Evolutionary conservation across 2,797 vertebrate species (phyloP).

Genomic region (Serranus cabrilla): DNA sequence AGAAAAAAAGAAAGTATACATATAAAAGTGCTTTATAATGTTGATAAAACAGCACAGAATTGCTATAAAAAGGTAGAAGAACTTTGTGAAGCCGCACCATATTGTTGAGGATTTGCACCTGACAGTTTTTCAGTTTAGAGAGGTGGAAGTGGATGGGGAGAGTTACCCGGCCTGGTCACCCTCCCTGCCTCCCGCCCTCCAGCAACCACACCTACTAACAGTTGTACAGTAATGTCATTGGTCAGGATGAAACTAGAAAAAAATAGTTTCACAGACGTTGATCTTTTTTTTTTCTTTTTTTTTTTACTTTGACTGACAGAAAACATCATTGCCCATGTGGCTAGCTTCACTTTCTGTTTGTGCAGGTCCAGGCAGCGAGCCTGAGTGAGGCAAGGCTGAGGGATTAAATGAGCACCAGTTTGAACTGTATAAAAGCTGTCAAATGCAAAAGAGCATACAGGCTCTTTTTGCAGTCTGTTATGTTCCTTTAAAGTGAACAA

Average conservation of each 20-base stretch:
- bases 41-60: conserved; percentile 89
- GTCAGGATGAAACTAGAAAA: conserved; percentile 84
- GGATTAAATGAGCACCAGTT: conserved; percentile 92
- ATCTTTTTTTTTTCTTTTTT: conserved; percentile 67
- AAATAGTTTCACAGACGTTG: conserved; percentile 87
- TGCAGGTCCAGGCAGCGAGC: conserved; percentile 81
- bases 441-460: conserved; percentile 77
- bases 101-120: conserved; percentile 86
- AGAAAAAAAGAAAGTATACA: conserved; percentile 82
- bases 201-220: conserved; percentile 73
- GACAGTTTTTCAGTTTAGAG: conserved; percentile 83
- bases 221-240: conserved; percentile 89
- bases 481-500: conserved; percentile 48
- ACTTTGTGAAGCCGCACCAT: conserved; percentile 89
- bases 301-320: conserved; percentile 80
- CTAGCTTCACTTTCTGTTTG: conserved; percentile 83
- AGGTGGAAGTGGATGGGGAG: conserved; percentile 68
- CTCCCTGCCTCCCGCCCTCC: conserved; percentile 53
- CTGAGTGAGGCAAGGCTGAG: conserved; percentile 83
- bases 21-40: conserved; percentile 90
- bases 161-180: conserved; percentile 57
- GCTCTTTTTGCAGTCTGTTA: conserved; percentile 59
- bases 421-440: conserved; percentile 86
- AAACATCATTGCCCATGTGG: conserved; percentile 89
- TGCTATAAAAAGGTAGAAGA: conserved; percentile 90